Percentiles rank a stretch among this genome's conserved stretches.
Evolutionary conservation across 2,797 vertebrate species (phyloP).

Genomic region (Rhinoraja longicauda): DNA sequence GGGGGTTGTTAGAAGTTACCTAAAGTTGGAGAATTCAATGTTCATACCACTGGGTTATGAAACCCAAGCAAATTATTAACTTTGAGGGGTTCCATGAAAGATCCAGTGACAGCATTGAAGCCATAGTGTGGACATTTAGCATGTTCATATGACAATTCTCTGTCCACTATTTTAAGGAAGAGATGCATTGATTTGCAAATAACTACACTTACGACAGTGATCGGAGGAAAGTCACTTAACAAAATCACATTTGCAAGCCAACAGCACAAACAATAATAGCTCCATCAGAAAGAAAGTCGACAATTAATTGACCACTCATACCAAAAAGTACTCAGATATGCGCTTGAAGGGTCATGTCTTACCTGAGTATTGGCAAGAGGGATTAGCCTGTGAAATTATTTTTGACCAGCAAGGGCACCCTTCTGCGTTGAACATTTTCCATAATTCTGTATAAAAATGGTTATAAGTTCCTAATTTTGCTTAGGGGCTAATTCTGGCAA

Average conservation of each 20-base stretch:
- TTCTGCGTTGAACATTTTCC: no score
- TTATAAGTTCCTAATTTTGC: no score
- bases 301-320: not conserved
- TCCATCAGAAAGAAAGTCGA: not conserved
- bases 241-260: not conserved
- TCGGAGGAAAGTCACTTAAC: not conserved
- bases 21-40: no score
- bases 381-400: no score
- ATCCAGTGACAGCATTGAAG: not conserved
- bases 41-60: no score
- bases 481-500: slow-evolving; percentile 62
- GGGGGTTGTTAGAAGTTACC: no score
- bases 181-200: not conserved
- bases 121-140: not conserved
- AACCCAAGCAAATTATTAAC: not conserved
- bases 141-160: not conserved
- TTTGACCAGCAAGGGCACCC: no score
- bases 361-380: no score
- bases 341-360: not conserved
- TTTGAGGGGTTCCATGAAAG: not conserved
- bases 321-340: not conserved
- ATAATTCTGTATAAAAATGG: no score
- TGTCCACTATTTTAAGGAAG: not conserved
- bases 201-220: not conserved
- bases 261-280: not conserved